Percentiles rank a stretch among this genome's conserved stretches.
These are phyloP conservation scores for Callyntrura sp. DNA, from an alignment of 2,888 invertebrate species.

Conservation along the genomic window DNA sequence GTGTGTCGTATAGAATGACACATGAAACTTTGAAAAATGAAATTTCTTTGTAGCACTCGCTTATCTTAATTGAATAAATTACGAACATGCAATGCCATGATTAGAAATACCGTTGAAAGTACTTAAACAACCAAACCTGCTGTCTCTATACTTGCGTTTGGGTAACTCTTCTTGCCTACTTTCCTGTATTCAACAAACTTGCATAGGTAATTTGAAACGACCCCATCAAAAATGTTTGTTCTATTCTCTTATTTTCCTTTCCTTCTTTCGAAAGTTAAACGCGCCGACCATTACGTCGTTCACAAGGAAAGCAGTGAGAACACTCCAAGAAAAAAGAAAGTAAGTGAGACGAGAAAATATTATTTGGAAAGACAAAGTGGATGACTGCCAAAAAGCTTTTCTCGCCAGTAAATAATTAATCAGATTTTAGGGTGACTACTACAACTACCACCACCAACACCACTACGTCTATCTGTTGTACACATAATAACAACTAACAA, in stretches of 20 bases:
- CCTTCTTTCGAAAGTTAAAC: conserved; percentile 1
- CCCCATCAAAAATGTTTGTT: conserved; percentile 25
- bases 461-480: neutral
- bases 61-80: too few species aligned
- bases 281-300: neutral
- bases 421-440: conserved; percentile 72
- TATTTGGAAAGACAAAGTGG: conserved; percentile 74
- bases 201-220: conserved; percentile 55
- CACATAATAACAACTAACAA: conserved; percentile 21
- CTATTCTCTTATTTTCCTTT: conserved; percentile 28
- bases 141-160: too few species aligned
- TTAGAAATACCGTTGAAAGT: too few species aligned
- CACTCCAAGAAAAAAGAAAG: neutral
- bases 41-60: too few species aligned
- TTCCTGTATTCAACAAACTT: conserved; percentile 36
- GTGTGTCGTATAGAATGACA: too few species aligned
- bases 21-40: too few species aligned
- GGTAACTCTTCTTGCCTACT: too few species aligned
- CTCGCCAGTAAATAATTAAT: conserved; percentile 77
- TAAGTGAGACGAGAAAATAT: conserved; percentile 68
- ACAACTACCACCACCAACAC: neutral
- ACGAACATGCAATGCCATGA: too few species aligned
- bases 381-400: conserved; percentile 78
- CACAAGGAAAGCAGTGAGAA: neutral
- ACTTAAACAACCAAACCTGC: too few species aligned